Base-by-base conservation (phyloP, 2,113 vertebrate species). In the Kryptolebias marmoratus region DNA sequence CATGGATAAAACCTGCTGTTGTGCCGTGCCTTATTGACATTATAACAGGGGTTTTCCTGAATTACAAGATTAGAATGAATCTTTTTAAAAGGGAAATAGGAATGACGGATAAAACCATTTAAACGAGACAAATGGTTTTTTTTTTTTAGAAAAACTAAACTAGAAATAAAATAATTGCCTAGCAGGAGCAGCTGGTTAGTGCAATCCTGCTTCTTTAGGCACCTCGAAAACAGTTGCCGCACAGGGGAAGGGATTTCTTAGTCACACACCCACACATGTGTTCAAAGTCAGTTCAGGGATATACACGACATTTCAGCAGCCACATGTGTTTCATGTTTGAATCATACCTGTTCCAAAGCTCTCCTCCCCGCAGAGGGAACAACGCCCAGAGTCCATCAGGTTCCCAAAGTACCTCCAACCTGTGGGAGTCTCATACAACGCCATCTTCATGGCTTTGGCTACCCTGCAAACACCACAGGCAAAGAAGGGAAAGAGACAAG, bases 391-490 rank as follows among this genome's bases (percentile, higher is more conserved):
- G 85, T 99, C 98, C 98, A 99, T 98, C 70, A 99, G 93, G 91
- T 96, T 99, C 63, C 96, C 96, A 85, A 99, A 99, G 88, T 97
- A 99, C 80, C 96, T 96, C 97, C 97, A 99, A 77, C 98, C 98
- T 50, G 95, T 90, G 58, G 98, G 98, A 56, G 97, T 98, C 93
- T 99, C 98, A 74, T 98, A 99, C n/a, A 99, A 91, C 15, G 98
- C 95, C 53, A 99, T 88, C 83, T 99, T 99, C 96, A 98, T 93
- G 62, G 94, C 93, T 88, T 99, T 99, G 75, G 97, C 98, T 70
- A 99, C 97, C 90, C 97, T 98, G 81, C 62, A 94, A 92, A 90
- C 74, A 39, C 22, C 1, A 53, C 11, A 77, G 36, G 72, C 13
- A 64, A 22, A n/a, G 50, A 60, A 75, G 22, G 70, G 32, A 11